Evolutionary conservation across 2,888 invertebrate genomes (phyloP).

Genomic region (Metalampra italica): DNA sequence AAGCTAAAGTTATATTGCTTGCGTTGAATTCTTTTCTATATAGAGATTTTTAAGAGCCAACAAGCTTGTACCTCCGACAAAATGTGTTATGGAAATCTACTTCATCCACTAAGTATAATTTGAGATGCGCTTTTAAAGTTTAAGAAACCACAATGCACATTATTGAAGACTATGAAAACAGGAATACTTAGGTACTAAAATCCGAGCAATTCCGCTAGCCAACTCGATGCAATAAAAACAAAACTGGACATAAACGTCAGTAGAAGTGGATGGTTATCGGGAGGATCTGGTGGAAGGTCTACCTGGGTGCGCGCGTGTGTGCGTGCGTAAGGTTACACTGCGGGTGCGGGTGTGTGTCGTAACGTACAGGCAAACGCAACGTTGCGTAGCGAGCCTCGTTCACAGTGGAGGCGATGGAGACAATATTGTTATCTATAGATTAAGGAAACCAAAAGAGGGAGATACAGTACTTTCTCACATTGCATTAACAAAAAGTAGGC

Average conservation of each 20-base stretch:
- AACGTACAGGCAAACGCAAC: conserved; percentile 49
- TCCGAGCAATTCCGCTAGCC: neutral
- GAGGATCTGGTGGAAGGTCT: conserved; percentile 52
- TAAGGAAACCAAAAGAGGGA: too few species aligned
- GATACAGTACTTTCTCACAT: too few species aligned
- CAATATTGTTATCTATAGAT: too few species aligned
- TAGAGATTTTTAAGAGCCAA: neutral
- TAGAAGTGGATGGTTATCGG: conserved; percentile 31
- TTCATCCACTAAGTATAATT: too few species aligned
- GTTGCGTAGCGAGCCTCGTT: conserved; percentile 49
- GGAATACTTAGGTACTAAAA: neutral
- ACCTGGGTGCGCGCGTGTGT: conserved; percentile 38
- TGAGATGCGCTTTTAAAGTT: neutral
- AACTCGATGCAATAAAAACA: neutral
- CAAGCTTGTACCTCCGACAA: neutral
- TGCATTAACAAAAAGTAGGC: too few species aligned
- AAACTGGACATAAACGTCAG: conserved; percentile 18
- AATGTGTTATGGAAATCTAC: too few species aligned
- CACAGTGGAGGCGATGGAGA: conserved; percentile 52
- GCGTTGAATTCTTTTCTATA: conserved; percentile 3
- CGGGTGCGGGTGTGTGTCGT: conserved; percentile 62
- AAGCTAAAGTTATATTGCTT: conserved; percentile 1
- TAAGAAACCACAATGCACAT: neutral
- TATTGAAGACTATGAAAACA: neutral
- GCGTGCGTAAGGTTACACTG: conserved; percentile 27